Evolutionary conservation across 2,113 vertebrate species (phyloP).

Genomic region (Actinemys pallida): DNA sequence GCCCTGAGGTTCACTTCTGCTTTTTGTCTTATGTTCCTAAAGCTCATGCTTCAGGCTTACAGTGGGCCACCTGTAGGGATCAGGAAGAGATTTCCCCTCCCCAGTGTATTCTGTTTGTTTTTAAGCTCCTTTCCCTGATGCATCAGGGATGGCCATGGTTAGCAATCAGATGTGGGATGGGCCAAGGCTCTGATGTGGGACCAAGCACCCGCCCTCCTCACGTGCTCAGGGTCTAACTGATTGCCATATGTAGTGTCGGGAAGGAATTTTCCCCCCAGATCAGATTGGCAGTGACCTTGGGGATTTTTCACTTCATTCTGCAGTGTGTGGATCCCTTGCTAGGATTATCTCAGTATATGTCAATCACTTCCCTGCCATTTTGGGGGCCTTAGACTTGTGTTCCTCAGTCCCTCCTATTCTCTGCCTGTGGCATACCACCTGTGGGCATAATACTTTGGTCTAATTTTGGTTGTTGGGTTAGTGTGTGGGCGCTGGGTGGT

Average conservation of each 20-base stretch:
- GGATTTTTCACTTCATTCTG: background rate
- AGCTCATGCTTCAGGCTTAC: background rate
- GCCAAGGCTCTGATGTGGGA: background rate
- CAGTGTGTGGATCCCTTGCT: background rate
- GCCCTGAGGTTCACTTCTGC: background rate
- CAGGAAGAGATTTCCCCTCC: background rate
- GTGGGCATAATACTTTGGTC: background rate
- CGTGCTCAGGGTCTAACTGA: background rate
- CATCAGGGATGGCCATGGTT: background rate
- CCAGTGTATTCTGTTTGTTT: background rate
- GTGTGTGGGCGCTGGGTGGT: too few relatives aligned
- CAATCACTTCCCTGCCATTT: background rate
- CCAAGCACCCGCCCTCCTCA: background rate
- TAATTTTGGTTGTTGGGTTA: too few relatives aligned
- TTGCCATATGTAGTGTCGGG: background rate
- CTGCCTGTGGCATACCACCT: background rate
- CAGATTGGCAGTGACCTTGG: background rate
- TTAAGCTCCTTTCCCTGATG: background rate
- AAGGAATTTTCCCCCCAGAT: background rate
- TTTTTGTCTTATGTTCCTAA: background rate
- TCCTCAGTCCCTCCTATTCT: background rate
- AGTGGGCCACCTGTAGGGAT: background rate
- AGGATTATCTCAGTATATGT: background rate
- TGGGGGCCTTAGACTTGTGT: background rate
- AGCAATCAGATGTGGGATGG: background rate